These are phyloP conservation scores for Eumerus sabulonum DNA, from an alignment of 2,888 invertebrate species.

Conservation along the genomic window DNA sequence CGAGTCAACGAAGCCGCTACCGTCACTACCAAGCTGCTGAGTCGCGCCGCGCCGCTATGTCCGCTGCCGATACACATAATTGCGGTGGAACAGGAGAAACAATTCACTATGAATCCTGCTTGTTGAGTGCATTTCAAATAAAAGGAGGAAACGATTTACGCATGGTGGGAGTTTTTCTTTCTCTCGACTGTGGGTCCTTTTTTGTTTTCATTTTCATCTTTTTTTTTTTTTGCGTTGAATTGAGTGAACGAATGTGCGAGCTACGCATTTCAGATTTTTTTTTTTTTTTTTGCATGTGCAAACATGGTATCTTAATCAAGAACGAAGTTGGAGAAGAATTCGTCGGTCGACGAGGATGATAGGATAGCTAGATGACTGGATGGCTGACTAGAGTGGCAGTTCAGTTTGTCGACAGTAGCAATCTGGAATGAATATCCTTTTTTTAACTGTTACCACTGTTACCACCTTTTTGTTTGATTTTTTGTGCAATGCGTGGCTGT, in stretches of 20 bases:
- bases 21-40: neutral
- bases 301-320: constrained; percentile 50
- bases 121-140: constrained; percentile 79
- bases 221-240: constrained; percentile 46
- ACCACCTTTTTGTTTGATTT: too few species aligned
- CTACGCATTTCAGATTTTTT: constrained; percentile 55
- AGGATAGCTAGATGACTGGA: neutral
- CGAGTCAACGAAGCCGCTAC: constrained; percentile 6
- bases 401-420: constrained; percentile 26
- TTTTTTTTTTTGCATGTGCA: constrained; percentile 45
- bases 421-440: constrained; percentile 34
- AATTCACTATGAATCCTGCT: constrained; percentile 74
- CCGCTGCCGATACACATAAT: constrained; percentile 52
- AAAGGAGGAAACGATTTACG: constrained; percentile 67
- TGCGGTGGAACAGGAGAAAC: constrained; percentile 73
- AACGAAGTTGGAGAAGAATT: constrained; percentile 34
- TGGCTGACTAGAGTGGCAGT: neutral
- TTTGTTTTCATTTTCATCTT: too few species aligned
- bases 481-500: constrained; percentile 40
- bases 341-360: constrained; percentile 20
- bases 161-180: constrained; percentile 63
- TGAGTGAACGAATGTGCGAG: constrained; percentile 57
- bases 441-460: constrained; percentile 5
- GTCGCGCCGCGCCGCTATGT: neutral
- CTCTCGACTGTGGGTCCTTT: constrained; percentile 26